Evolutionary conservation across 2,797 vertebrate species (phyloP).

Genomic region (Phoeniculus purpureus): DNA sequence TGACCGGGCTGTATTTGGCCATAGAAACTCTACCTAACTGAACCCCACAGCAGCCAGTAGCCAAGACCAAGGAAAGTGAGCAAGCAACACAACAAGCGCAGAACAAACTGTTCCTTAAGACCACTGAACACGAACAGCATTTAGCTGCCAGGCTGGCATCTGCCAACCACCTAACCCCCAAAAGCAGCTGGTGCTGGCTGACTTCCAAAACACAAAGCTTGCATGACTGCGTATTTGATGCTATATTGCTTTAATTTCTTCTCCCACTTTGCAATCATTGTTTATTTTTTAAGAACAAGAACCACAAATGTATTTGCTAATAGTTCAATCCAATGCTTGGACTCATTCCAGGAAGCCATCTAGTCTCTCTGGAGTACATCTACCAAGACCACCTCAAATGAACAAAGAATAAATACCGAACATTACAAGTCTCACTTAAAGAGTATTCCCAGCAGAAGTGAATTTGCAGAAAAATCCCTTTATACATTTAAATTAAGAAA

Average conservation of each 20-base stretch:
- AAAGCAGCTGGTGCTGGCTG: slow-evolving; percentile 27
- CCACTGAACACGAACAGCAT: neutral
- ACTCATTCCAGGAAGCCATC: slow-evolving; percentile 4
- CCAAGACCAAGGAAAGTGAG: neutral
- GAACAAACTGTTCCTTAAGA: slow-evolving; percentile 47
- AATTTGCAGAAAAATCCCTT: neutral
- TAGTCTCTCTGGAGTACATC: neutral
- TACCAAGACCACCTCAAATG: neutral
- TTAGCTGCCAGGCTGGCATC: slow-evolving; percentile 46
- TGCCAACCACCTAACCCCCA: slow-evolving; percentile 43
- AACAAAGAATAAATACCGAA: neutral
- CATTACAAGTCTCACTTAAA: neutral
- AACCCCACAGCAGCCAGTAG: neutral
- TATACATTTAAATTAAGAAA: neutral
- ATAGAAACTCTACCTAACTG: neutral
- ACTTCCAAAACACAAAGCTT: neutral
- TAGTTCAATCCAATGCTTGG: neutral
- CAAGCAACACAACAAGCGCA: neutral
- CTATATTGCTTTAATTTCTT: neutral
- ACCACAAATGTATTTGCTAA: neutral
- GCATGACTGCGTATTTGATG: neutral
- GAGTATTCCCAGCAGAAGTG: neutral
- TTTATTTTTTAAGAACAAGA: slow-evolving; percentile 10
- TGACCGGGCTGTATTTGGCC: neutral
- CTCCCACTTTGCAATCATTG: neutral